These are phyloP conservation scores for Heloderma charlesbogerti DNA, from an alignment of 2,113 vertebrate species.

Conservation along the genomic window DNA sequence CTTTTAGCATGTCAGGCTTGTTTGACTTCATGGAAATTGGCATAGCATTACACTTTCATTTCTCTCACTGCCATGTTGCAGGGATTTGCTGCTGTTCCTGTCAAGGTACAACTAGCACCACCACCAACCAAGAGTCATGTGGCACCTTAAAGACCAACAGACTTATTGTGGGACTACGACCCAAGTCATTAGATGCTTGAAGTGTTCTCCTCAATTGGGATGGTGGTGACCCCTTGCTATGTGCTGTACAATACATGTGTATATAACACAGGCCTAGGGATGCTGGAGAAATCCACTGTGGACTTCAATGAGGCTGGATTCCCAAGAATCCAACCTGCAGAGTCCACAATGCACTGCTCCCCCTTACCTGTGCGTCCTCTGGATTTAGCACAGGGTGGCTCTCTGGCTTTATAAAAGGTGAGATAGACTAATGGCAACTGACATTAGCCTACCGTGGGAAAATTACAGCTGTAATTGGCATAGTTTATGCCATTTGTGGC, in stretches of 20 bases:
- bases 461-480: too few relatives aligned
- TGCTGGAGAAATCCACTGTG: too few relatives aligned
- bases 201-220: background rate
- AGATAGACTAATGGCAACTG: too few relatives aligned
- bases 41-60: background rate
- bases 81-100: background rate
- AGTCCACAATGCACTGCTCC: too few relatives aligned
- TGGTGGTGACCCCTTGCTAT: background rate
- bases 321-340: too few relatives aligned
- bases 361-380: too few relatives aligned
- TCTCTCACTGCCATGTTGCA: background rate
- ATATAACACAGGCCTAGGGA: too few relatives aligned
- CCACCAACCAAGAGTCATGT: background rate
- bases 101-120: background rate
- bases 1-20: conserved; percentile 9
- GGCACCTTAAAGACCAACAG: background rate
- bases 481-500: too few relatives aligned
- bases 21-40: conserved; percentile 26
- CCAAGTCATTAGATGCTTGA: background rate
- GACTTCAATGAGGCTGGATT: too few relatives aligned
- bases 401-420: too few relatives aligned
- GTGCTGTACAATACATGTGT: background rate
- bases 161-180: background rate
- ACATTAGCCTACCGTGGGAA: too few relatives aligned
- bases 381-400: too few relatives aligned